These are phyloP conservation scores for Theocolax elegans DNA, from an alignment of 1,140 invertebrate genomes.

Conservation along the genomic window DNA sequence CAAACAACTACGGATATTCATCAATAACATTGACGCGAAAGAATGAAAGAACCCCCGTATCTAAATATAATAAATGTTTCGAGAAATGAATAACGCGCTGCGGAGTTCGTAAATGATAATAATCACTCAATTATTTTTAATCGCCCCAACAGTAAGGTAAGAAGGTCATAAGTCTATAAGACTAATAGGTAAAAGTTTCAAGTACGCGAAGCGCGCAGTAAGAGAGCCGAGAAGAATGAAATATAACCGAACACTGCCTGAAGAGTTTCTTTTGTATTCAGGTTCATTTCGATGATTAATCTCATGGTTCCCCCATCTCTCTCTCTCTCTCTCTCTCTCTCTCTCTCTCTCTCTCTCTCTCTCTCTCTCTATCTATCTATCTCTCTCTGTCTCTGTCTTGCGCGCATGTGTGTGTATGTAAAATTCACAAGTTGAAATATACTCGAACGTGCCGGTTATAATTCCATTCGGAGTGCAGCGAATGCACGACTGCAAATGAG, in stretches of 20 bases:
- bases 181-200: background rate
- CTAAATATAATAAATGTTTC: too few relatives aligned
- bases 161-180: background rate
- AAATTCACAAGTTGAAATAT: conserved; percentile 9
- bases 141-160: background rate
- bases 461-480: conserved; percentile 26
- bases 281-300: conserved; percentile 37
- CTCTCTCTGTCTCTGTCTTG: too few relatives aligned
- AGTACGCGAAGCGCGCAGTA: background rate
- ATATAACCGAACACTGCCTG: background rate
- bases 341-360: too few relatives aligned
- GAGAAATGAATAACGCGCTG: too few relatives aligned
- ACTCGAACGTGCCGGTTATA: conserved; percentile 9
- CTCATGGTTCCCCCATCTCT: too few relatives aligned
- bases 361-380: too few relatives aligned
- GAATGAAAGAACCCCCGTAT: too few relatives aligned
- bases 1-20: too few relatives aligned
- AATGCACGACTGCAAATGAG: conserved; percentile 29
- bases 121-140: background rate
- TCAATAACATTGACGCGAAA: too few relatives aligned
- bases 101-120: background rate
- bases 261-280: conserved; percentile 29
- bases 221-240: background rate
- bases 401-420: background rate
- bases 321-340: too few relatives aligned